Evolutionary conservation across 2,113 vertebrate species (phyloP).

Genomic region (Bucco capensis): DNA sequence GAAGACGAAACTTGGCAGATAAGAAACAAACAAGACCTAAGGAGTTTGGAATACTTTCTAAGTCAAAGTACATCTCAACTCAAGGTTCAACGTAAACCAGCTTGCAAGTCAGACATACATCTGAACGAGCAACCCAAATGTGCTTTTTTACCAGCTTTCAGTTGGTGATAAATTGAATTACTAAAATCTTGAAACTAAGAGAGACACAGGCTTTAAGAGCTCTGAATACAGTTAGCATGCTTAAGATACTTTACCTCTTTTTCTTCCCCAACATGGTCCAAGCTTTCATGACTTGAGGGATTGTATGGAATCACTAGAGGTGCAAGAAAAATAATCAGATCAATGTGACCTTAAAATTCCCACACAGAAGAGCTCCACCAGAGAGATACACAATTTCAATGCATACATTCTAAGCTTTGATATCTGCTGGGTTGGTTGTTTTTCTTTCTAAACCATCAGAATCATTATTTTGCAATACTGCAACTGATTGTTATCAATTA

Average conservation of each 20-base stretch:
- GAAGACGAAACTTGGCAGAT: background rate
- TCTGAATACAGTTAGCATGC: background rate
- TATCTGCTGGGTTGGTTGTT: background rate
- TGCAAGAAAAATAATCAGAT: background rate
- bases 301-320: conserved; percentile 83
- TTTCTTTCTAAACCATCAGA: background rate
- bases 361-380: background rate
- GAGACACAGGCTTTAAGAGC: background rate
- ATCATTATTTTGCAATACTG: background rate
- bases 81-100: background rate
- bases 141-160: background rate
- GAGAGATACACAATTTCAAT: background rate
- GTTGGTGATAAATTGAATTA: background rate
- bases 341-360: background rate
- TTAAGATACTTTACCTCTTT: conserved; percentile 84
- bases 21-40: background rate
- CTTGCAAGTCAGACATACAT: background rate
- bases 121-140: background rate
- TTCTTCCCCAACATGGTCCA: conserved; percentile 92
- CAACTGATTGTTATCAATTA: background rate
- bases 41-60: background rate
- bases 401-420: background rate
- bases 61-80: background rate
- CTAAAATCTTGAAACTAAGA: background rate
- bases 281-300: conserved; percentile 88